Conservation (phyloP, 2,113 vertebrate genomes). For the Hemiprocne comata region DNA sequence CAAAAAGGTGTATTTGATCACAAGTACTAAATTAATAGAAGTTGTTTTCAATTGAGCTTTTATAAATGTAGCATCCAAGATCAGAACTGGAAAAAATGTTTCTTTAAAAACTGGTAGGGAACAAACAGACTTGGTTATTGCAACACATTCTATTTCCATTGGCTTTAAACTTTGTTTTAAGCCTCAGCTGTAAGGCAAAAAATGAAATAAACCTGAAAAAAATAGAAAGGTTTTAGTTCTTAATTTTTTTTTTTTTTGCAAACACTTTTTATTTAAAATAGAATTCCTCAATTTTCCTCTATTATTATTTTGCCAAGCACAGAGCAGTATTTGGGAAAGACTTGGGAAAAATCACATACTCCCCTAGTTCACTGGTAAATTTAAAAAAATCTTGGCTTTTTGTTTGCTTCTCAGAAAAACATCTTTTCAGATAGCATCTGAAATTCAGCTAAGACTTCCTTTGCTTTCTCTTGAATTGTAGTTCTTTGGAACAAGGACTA, state of each 20-base stretch:
- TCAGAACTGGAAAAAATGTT: neutral
- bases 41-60: neutral
- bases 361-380: neutral
- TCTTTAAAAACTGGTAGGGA: neutral
- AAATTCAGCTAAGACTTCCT: neutral
- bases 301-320: neutral
- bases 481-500: neutral
- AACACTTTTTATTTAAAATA: neutral
- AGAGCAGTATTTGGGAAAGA: neutral
- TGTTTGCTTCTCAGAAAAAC: neutral
- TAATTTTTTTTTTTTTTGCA: neutral
- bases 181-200: neutral
- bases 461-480: neutral
- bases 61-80: neutral
- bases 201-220: neutral
- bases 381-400: neutral
- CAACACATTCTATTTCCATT: neutral
- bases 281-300: neutral
- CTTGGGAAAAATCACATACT: neutral
- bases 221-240: neutral
- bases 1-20: neutral
- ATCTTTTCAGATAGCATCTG: neutral
- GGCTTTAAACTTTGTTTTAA: neutral
- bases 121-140: neutral
- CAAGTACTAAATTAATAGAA: neutral